Evolutionary conservation across 1,140 invertebrate genomes (phyloP).

Genomic region (Spodoptera frugiperda): DNA sequence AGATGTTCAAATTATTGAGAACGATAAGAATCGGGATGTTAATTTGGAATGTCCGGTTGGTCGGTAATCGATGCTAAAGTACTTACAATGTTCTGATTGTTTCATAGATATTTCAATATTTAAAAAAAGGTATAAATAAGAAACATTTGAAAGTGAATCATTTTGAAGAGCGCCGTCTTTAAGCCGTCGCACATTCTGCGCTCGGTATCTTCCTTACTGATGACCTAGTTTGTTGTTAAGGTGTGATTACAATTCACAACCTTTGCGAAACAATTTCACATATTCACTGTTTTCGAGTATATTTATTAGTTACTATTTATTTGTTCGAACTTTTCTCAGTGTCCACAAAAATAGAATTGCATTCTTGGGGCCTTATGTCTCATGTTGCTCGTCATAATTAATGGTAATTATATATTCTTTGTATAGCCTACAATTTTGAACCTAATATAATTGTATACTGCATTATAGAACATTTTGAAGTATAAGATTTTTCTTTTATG

Average conservation of each 20-base stretch:
- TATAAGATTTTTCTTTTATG: too few relatives aligned
- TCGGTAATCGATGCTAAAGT: too few relatives aligned
- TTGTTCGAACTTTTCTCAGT: slow-evolving; percentile 5
- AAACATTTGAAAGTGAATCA: neutral
- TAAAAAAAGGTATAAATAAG: neutral
- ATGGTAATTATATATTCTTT: neutral
- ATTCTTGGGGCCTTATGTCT: slow-evolving; percentile 48
- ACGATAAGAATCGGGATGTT: neutral
- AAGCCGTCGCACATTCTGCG: neutral
- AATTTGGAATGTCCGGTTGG: too few relatives aligned
- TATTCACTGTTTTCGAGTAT: neutral
- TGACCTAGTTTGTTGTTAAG: too few relatives aligned
- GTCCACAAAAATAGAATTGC: slow-evolving; percentile 30
- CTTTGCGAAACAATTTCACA: too few relatives aligned
- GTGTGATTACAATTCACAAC: too few relatives aligned
- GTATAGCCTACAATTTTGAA: neutral
- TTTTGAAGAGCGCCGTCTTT: neutral
- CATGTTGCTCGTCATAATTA: slow-evolving; percentile 28
- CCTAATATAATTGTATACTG: neutral
- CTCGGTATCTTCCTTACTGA: neutral
- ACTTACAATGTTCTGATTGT: neutral
- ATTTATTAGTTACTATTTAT: slow-evolving; percentile 2
- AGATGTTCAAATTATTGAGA: neutral
- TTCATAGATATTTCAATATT: neutral
- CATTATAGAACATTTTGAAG: neutral